phyloP scores from a whole-genome alignment of 1,140 invertebrate genomes.

The Holcopasites calliopsidis region DNA sequence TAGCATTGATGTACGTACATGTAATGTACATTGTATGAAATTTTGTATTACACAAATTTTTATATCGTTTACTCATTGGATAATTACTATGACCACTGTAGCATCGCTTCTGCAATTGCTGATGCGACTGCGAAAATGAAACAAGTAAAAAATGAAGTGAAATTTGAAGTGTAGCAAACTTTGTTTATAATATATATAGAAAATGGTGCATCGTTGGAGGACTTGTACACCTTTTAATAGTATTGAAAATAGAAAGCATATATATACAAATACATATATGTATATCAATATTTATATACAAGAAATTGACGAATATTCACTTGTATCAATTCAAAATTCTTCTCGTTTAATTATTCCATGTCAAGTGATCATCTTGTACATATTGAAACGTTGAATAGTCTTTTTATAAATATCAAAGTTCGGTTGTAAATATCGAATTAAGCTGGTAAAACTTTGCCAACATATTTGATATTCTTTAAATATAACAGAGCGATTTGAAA shows the following conservation, averaged over 20 bases:
- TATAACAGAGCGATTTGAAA: too few species aligned
- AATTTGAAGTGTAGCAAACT: conserved; percentile 5
- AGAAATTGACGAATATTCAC: not conserved
- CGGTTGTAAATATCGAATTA: too few species aligned
- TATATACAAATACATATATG: conserved; percentile 40
- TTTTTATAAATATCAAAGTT: not conserved
- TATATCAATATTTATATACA: conserved; percentile 26
- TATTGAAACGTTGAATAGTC: too few species aligned
- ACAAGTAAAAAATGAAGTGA: conserved; percentile 12
- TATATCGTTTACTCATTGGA: conserved; percentile 1
- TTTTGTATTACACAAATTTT: conserved; percentile 41
- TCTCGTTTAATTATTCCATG: not conserved
- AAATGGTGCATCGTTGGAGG: not conserved
- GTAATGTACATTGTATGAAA: conserved; percentile 31
- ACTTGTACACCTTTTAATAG: not conserved
- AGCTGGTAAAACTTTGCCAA: too few species aligned
- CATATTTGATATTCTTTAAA: too few species aligned
- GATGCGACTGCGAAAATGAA: conserved; percentile 22
- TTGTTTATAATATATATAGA: conserved; percentile 12
- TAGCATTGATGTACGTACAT: conserved; percentile 43
- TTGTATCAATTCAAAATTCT: not conserved
- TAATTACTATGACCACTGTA: conserved; percentile 1
- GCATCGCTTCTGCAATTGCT: conserved; percentile 26
- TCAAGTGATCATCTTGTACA: not conserved
- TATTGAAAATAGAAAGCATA: conserved; percentile 40